Evolutionary conservation across 1,140 invertebrate genomes (phyloP).

Genomic region (Euglossa dilemma): DNA sequence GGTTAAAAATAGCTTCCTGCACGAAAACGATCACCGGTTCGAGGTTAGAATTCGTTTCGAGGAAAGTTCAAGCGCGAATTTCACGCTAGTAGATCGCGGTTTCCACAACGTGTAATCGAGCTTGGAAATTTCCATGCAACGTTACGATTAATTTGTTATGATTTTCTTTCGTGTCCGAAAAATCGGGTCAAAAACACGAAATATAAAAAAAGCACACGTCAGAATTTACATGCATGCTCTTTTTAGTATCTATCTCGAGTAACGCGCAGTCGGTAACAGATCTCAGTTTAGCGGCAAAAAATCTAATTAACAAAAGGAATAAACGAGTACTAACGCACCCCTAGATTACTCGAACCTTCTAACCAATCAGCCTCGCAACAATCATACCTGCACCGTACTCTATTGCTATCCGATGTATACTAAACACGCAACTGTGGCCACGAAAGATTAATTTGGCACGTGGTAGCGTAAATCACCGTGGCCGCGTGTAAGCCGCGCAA

Average conservation of each 20-base stretch:
- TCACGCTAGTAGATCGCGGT: neutral
- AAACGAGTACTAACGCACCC: neutral
- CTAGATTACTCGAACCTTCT: neutral
- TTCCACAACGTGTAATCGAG: too few relatives aligned
- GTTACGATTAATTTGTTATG: too few relatives aligned
- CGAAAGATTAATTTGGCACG: neutral
- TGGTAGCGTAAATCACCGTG: neutral
- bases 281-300: neutral
- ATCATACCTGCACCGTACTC: neutral
- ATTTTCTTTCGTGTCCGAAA: too few relatives aligned
- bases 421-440: neutral
- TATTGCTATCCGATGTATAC: neutral
- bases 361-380: neutral
- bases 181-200: too few relatives aligned
- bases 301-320: neutral
- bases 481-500: neutral
- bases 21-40: neutral
- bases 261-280: too few relatives aligned
- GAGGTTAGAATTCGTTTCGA: neutral
- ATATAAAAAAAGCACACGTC: too few relatives aligned
- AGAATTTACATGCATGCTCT: too few relatives aligned
- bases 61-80: neutral
- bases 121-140: too few relatives aligned
- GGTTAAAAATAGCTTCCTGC: constrained; percentile 25
- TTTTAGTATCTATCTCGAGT: too few relatives aligned